Base-by-base conservation (phyloP, 2,888 invertebrate species). In the Pediacus dermestoides region DNA sequence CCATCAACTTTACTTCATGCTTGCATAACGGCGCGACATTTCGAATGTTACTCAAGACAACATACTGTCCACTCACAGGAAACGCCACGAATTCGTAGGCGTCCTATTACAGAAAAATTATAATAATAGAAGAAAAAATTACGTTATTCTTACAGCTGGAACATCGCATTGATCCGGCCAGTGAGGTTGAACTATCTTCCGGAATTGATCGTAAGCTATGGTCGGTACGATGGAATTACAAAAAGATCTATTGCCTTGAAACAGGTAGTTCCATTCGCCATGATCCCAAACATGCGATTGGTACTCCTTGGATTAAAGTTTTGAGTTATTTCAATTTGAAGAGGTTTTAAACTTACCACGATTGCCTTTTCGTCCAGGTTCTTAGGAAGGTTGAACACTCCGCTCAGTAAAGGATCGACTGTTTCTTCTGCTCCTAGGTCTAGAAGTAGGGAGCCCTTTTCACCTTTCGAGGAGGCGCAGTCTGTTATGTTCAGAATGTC, bases 31-130 rank as follows among this genome's bases (percentile, higher is more conserved):
- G 38, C 16, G 26, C 13, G 1, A 38, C 34, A 6, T 38, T 18
- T 16, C 37, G 39, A 2, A 46, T 23, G 2, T 44, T 41, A 25
- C 41, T 44, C 13, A 46, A 30, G 18, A 44, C 37, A 8, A 35
- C 33, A 14, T 44, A 46, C 30, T 44, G 38, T 1, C 46, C 46
- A 33, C 43, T 46, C 4, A 46, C 33, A 1, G 46, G 37, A 13
- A 41, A 46, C 2, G 33, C 15, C 1, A 21, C 27, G 4, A 46
- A 10, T 8, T 28, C 15, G 14, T 44, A 44, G 3, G 8, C 18
- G 26, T 36, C 44, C 46, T 46, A 36, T 34, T 42, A 44, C 1
- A 10, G 18, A 22, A 16, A 16, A 13, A 7, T 26, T 4, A 26
- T n/a, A 7, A 6, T 18, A 18, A 18, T 18, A 6, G 21, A 18